Base-by-base conservation (phyloP, 2,888 invertebrate species). In the Tolmerus cingulatus region DNA sequence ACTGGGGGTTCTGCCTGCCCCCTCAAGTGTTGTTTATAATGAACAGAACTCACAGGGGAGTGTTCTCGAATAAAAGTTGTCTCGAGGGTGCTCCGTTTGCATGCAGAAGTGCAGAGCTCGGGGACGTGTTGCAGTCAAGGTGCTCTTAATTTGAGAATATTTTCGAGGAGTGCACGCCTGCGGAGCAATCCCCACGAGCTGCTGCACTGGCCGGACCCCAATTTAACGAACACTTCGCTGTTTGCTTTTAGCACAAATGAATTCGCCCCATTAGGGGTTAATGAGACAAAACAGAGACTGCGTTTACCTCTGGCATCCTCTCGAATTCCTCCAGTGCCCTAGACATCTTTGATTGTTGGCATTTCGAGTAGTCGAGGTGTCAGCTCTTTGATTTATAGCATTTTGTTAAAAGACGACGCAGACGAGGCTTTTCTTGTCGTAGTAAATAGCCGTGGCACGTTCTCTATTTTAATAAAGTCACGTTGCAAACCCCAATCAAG, bases 201-300 rank as follows among this genome's bases (percentile, higher is more conserved):
- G 37, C 27, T 37, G 74, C 74, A 27, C 51, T 51, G n/a, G 74
- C 74, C 8, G 74, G 19, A 7, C 23, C 77, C 34, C 77, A 34
- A 77, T 77, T 77, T 77, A 19, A 40, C 12, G 77, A 9, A 40
- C 77, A 40, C 76, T 37, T 40, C 30, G 37, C 19, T 77, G 40
- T 77, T 77, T 77, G 37, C 77, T 77, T 77, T 77, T 40, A 77
- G 40, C 23, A 30, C 77, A 77, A 77, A 77, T 77, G 16, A 77
- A 77, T 37, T 40, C 30, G 16, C 27, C 16, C 77, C 77, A 77
- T 77, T 77, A 37, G 77, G 77, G 77, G 40, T 77, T 37, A 77
- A 40, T 77, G 66, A 66, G 27, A 66, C 66, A 66, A 66, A 23
- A 66, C 66, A 30, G 30, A 30, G 66, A 12, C 23, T 66, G 66